A percentile compares a stretch with the other conserved stretches of the same genome.
Evolutionary conservation across 2,888 invertebrate genomes (phyloP).

Genomic region (Drosophila lacicola): DNA sequence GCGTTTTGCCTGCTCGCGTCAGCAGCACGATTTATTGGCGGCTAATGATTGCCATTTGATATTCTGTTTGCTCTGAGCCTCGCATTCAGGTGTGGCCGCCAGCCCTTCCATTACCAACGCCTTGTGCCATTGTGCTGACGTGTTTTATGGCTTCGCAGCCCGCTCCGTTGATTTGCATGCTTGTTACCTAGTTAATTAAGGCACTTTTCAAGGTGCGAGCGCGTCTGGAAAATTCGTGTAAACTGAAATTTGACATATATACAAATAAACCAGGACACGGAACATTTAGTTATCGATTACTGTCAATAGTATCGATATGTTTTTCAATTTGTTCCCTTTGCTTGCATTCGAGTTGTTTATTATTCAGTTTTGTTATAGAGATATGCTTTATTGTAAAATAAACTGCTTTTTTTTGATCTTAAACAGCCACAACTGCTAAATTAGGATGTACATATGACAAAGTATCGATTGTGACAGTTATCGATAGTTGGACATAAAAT

Average conservation of each 20-base stretch:
- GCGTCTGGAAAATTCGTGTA: background rate
- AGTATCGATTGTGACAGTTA: too few species aligned
- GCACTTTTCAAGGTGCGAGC: slow-evolving; percentile 43
- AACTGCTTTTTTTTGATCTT: background rate
- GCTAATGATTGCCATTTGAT: slow-evolving; percentile 63
- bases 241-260: background rate
- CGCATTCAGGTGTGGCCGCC: slow-evolving; percentile 46
- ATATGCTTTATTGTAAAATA: background rate
- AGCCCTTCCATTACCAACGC: slow-evolving; percentile 8
- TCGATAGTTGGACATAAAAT: too few species aligned
- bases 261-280: background rate
- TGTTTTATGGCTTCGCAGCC: slow-evolving; percentile 54
- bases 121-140: slow-evolving; percentile 29
- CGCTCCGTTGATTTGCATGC: slow-evolving; percentile 32
- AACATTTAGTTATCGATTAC: background rate
- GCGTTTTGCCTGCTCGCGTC: slow-evolving; percentile 43
- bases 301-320: too few species aligned
- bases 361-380: background rate
- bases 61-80: slow-evolving; percentile 39
- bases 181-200: slow-evolving; percentile 34
- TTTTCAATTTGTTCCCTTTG: background rate
- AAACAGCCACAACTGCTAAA: background rate
- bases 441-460: too few species aligned
- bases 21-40: slow-evolving; percentile 69
- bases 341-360: background rate